Base-by-base conservation (phyloP, 2,113 vertebrate genomes). In the Poeciliopsis retropinna region DNA sequence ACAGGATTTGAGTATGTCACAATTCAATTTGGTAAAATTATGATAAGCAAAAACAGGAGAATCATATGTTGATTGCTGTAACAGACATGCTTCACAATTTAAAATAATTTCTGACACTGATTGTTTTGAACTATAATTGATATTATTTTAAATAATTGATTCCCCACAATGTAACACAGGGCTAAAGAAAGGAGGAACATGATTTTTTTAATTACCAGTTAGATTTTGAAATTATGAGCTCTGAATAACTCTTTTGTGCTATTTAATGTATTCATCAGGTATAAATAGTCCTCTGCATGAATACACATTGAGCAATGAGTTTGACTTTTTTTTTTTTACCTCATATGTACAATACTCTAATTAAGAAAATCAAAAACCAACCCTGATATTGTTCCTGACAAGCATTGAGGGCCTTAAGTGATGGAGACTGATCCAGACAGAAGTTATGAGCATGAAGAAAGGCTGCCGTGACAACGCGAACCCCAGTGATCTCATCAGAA, bases 401-500 rank as follows among this genome's bases (percentile, higher is more conserved):
- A 84, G 70, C 78, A 85, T 84, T 84, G 79, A 91, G 67, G 83
- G 68, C 64, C 44, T 57, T 69, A 60, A 25, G 61, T 87, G 89
- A 87, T 89, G 85, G 80, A 88, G 85, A 91, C 85, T 88, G 87
- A 89, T 89, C 73, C 32, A 84, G 87, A 87, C 83, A 87, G 76
- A 84, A 78, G 72, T 88, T 76, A 91, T 92, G 87, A 92, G 80
- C 70, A 51, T 22, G 57, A 93, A 82, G 72, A 91, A 87, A 87
- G 82, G 67, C 82, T 77, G 70, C 68, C 25, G 65, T 89, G 87
- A 88, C 85, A 81, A 75, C 80, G 83, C 54, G 87, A 91, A 81
- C 81, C 81, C 51, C n/a, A 3, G 30, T 89, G 87, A 93, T 92
- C 91, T 91, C 89, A 91, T 93, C 93, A 91, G 75, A 88, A 77